phyloP scores from a whole-genome alignment of 2,888 invertebrate genomes.

The Apamea sordens region DNA sequence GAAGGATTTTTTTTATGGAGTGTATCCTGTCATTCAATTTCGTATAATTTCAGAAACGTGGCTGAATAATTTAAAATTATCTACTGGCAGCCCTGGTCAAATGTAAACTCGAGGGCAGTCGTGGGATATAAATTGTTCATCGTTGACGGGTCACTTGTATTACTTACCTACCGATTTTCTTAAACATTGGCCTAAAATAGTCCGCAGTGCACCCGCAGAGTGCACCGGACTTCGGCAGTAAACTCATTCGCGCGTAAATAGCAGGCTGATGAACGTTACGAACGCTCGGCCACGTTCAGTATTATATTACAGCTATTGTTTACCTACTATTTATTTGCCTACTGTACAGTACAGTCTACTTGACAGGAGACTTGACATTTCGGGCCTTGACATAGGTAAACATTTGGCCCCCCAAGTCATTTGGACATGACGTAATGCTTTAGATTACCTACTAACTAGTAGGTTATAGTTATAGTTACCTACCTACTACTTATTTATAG shows the following conservation, averaged over 20 bases:
- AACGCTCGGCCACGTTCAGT: background rate
- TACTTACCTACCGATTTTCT: slow-evolving; percentile 8
- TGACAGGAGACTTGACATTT: background rate
- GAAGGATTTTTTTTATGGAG: no score
- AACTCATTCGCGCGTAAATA: slow-evolving; percentile 37
- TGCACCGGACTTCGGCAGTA: slow-evolving; percentile 30
- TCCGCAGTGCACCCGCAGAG: slow-evolving; percentile 11
- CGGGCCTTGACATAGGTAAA: background rate
- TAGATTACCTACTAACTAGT: background rate
- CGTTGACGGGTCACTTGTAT: background rate
- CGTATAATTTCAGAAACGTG: no score
- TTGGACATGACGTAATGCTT: background rate
- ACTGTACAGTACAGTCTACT: background rate
- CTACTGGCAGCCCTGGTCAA: no score
- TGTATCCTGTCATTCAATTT: no score
- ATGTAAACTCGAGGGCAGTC: background rate
- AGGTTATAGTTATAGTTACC: no score
- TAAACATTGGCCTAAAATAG: slow-evolving; percentile 16
- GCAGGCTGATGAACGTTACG: slow-evolving; percentile 11
- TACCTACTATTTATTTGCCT: background rate
- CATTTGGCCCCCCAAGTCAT: background rate
- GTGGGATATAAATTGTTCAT: background rate
- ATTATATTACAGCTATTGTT: background rate
- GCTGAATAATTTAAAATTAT: no score
- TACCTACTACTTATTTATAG: no score